phyloP scores from a whole-genome alignment of 1,140 invertebrate genomes.

The Megalopta genalis region DNA sequence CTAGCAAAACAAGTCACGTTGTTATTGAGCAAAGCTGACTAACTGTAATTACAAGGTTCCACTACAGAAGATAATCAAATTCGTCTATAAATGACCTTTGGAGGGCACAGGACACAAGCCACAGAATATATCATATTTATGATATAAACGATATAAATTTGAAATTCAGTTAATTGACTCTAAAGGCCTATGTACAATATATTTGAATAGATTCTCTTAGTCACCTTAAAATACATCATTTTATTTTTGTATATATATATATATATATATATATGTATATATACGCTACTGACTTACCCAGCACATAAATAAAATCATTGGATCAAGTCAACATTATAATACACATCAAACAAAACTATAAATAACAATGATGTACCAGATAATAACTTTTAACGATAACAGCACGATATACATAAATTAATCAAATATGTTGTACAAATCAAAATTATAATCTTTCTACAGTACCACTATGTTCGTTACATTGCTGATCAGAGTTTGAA shows the following conservation, averaged over 20 bases:
- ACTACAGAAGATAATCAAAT: conserved; percentile 39
- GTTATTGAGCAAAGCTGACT: conserved; percentile 58
- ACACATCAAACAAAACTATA: conserved; percentile 54
- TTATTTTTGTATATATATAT: not conserved
- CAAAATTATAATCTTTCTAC: conserved; percentile 45
- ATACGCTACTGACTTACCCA: conserved; percentile 42
- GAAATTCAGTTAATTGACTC: conserved; percentile 5
- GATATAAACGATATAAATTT: conserved; percentile 16
- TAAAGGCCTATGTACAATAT: not conserved
- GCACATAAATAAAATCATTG: conserved; percentile 46
- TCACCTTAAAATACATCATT: not conserved
- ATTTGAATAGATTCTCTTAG: not conserved
- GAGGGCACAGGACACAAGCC: conserved; percentile 17
- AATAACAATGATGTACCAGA: conserved; percentile 51
- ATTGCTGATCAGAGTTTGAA: conserved; percentile 63
- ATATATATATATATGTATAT: too few relatives aligned
- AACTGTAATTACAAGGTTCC: conserved; percentile 34
- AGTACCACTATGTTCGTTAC: conserved; percentile 64
- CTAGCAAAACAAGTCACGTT: conserved; percentile 79
- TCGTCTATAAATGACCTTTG: conserved; percentile 56
- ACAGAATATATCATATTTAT: conserved; percentile 28
- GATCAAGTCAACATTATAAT: conserved; percentile 37
- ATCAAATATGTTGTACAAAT: conserved; percentile 32
- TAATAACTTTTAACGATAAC: conserved; percentile 34
- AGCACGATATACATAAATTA: conserved; percentile 23